phyloP scores from a whole-genome alignment of 1,140 invertebrate genomes.

The Luehdorfia chinensis region DNA sequence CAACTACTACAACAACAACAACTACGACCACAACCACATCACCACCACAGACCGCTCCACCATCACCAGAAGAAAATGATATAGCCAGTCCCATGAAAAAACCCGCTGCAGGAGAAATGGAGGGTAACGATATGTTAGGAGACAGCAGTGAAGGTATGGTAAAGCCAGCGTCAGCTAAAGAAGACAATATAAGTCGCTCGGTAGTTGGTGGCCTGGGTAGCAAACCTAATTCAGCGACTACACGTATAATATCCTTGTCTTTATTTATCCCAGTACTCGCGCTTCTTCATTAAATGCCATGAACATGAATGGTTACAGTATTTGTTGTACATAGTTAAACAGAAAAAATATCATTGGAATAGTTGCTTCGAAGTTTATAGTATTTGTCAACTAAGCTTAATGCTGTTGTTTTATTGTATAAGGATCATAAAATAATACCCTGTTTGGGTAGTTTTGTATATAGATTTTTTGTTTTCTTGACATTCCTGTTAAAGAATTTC shows the following conservation, averaged over 20 bases:
- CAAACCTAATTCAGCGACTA: conserved; percentile 39
- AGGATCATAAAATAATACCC: conserved; percentile 16
- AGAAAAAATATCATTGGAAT: conserved; percentile 41
- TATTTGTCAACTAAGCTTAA: conserved; percentile 52
- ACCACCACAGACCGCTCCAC: conserved; percentile 65
- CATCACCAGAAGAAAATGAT: conserved; percentile 61
- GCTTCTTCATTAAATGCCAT: conserved; percentile 48
- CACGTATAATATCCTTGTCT: conserved; percentile 32
- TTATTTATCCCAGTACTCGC: conserved; percentile 45
- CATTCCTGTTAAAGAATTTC: conserved; percentile 70
- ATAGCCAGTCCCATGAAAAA: conserved; percentile 47
- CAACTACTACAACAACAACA: conserved; percentile 84
- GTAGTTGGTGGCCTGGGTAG: conserved; percentile 57
- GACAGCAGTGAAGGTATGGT: conserved; percentile 57
- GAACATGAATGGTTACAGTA: conserved; percentile 22
- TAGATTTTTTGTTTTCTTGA: conserved; percentile 53
- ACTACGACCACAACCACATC: conserved; percentile 81
- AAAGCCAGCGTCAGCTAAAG: conserved; percentile 50
- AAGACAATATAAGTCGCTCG: conserved; percentile 61
- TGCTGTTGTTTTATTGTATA: conserved; percentile 49
- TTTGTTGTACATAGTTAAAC: conserved; percentile 57
- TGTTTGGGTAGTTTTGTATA: conserved; percentile 52
- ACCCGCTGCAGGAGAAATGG: conserved; percentile 42
- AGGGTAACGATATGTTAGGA: conserved; percentile 54
- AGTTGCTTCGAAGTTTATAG: conserved; percentile 51